Conservation (phyloP, 2,888 invertebrate genomes). For the Mimas tiliae region DNA sequence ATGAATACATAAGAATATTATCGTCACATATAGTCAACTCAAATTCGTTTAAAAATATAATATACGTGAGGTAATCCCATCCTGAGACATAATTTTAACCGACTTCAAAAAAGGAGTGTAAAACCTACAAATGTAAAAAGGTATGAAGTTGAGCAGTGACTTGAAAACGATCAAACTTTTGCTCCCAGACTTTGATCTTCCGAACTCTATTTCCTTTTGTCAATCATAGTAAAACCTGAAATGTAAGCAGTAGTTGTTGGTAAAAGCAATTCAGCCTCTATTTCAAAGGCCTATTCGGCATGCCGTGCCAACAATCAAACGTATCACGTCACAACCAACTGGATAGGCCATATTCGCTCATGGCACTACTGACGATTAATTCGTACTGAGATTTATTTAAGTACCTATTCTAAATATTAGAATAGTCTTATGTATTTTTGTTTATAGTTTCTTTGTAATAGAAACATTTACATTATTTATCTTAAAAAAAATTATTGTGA, state of each 20-base stretch:
- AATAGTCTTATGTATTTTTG: neutral
- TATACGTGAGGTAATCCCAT: too few species aligned
- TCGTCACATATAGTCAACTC: too few species aligned
- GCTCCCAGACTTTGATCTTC: constrained; percentile 39
- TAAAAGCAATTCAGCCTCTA: constrained; percentile 43
- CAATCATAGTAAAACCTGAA: constrained; percentile 41
- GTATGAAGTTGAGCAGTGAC: neutral
- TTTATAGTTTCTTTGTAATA: neutral
- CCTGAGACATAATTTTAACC: too few species aligned
- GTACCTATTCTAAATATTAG: neutral
- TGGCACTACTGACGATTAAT: neutral
- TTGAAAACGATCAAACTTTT: constrained; percentile 21
- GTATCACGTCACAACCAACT: constrained; percentile 34
- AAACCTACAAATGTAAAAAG: constrained; percentile 8
- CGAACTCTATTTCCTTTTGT: constrained; percentile 43
- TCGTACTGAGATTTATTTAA: neutral
- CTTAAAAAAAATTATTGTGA: neutral
- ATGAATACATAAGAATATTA: too few species aligned
- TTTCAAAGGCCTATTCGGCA: constrained; percentile 39
- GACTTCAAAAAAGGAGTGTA: too few species aligned
- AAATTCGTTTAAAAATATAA: too few species aligned
- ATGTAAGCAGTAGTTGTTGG: constrained; percentile 46
- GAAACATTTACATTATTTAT: too few species aligned
- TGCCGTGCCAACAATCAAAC: constrained; percentile 37
- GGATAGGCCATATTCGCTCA: constrained; percentile 36